Evolutionary conservation across 1,140 invertebrate genomes (phyloP).

Genomic region (Eciton burchellii): DNA sequence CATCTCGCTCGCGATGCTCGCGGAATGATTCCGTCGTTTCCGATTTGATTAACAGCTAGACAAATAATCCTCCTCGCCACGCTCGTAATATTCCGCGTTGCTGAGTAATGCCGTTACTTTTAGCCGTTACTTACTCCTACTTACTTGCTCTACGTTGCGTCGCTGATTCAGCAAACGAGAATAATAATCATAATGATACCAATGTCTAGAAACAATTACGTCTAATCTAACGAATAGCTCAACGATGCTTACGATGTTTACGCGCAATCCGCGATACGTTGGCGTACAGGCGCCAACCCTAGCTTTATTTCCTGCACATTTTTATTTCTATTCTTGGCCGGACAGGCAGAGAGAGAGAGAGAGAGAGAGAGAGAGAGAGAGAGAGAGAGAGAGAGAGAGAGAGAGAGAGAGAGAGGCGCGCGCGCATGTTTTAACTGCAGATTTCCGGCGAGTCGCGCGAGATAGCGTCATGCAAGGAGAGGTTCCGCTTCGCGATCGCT

Average conservation of each 20-base stretch:
- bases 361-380: too few species aligned
- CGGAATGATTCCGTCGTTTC: not conserved
- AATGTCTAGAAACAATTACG: constrained; percentile 5
- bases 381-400: too few species aligned
- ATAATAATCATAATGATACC: constrained; percentile 22
- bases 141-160: not conserved
- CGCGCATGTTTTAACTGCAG: constrained; percentile 64
- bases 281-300: constrained; percentile 8
- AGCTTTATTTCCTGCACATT: constrained; percentile 50
- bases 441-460: constrained; percentile 67
- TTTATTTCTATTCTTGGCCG: constrained; percentile 55
- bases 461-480: constrained; percentile 52
- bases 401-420: constrained; percentile 18
- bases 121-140: not conserved
- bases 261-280: constrained; percentile 31
- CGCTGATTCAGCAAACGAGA: constrained; percentile 3
- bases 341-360: not conserved
- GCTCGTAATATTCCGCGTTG: not conserved
- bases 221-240: constrained; percentile 10
- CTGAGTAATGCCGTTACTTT: constrained; percentile 10
- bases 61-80: not conserved
- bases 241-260: constrained; percentile 36
- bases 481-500: constrained; percentile 41
- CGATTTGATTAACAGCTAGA: constrained; percentile 38
- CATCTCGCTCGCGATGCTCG: constrained; percentile 1